Conservation (phyloP, 2,113 vertebrate species). For the Podilymbus podiceps region DNA sequence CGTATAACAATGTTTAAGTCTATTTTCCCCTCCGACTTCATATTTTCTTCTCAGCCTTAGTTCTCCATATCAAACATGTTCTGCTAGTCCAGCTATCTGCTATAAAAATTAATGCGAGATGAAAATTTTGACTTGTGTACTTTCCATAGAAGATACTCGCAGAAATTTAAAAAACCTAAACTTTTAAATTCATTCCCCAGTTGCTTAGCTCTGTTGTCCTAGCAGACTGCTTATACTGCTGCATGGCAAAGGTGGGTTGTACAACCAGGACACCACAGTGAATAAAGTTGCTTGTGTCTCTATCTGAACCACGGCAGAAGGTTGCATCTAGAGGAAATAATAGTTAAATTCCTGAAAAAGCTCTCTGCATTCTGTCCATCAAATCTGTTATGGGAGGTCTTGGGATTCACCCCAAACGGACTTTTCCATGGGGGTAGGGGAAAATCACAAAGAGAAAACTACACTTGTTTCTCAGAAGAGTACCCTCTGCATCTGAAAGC, state of each 20-base stretch:
- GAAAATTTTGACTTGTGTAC: background rate
- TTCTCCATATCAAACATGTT: background rate
- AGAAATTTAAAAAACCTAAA: accelerated
- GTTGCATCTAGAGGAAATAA: background rate
- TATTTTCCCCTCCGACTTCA: background rate
- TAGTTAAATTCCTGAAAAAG: background rate
- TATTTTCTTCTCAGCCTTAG: background rate
- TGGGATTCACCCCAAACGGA: background rate
- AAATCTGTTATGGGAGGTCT: background rate
- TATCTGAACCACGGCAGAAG: background rate
- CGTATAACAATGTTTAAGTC: background rate
- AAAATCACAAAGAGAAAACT: background rate
- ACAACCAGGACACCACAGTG: background rate
- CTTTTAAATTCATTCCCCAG: background rate
- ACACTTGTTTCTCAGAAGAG: background rate
- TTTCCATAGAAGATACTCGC: background rate
- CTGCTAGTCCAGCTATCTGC: background rate
- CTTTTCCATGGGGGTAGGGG: background rate
- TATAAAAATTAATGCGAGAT: background rate
- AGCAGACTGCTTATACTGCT: background rate
- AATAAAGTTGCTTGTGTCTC: background rate
- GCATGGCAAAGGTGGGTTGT: background rate
- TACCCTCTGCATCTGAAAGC: background rate
- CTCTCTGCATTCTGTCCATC: background rate
- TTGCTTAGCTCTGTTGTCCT: background rate